Evolutionary conservation across 2,113 vertebrate genomes (phyloP), one percentile per base, ranked within the genome.

Genomic region (Anguilla rostrata): DNA sequence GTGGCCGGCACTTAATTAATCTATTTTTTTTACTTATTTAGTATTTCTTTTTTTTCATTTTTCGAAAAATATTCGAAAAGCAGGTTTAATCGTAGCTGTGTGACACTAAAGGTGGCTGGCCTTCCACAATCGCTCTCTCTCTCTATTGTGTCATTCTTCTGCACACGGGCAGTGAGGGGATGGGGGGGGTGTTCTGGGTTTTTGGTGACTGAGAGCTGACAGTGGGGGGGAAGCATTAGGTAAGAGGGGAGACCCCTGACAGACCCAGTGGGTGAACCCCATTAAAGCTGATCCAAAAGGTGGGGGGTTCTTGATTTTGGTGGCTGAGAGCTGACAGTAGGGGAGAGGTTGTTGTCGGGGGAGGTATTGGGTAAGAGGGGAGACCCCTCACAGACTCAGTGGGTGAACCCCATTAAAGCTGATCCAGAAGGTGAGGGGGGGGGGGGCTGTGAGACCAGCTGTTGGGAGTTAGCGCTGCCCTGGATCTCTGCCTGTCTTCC

Each of bases 401-500:
- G 4, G 49, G 4, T 39, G 39, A 71, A 81, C 40, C 78, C 60
- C 84, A 20, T 87, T 79, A 87, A 89, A 84, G 34, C 85, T 86
- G 87, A 80, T 84, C 85, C 83, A 56, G 81, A 81, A 84, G 89
- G 85, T 34, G 34, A 1, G 34, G 34, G 34, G 34, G 34, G 34
- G 89, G 87, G 88, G 84, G 87, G 87, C 88, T 85, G 87, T 89
- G 88, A 83, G 91, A 92, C 92, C 95, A 96, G 96, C 96, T 96
- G 96, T 94, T 92, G 89, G 88, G 89, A 89, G 92, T 93, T 87
- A 94, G 89, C 89, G 90, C 94, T 91, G 85, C 39, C n/a, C 46
- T 79, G 41, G 14, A 16, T 66, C 57, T 43, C 53, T 80, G 39
- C 29, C 46, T 79, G 8, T 34, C 7, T 22, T 43, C 26, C n/a